These are phyloP conservation scores for Fukomys damarensis DNA, from an alignment of 2,113 vertebrate species.

Conservation along the genomic window DNA sequence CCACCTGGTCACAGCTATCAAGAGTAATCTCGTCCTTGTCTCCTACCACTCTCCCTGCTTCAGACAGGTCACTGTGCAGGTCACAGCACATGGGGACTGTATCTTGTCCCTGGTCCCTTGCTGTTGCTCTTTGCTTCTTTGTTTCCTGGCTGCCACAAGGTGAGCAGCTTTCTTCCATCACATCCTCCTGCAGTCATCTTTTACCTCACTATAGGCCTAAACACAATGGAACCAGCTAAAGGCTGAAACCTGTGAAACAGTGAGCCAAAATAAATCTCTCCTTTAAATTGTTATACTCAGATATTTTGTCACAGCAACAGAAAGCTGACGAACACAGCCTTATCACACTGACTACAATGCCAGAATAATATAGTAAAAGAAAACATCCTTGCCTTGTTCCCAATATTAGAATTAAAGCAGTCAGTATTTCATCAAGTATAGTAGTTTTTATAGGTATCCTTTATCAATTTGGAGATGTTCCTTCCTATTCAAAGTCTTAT, in stretches of 20 bases:
- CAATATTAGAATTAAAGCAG: neutral
- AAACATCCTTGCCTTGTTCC: neutral
- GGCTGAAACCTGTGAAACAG: neutral
- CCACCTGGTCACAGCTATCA: no score
- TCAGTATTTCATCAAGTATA: neutral
- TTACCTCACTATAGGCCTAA: neutral
- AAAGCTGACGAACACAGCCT: neutral
- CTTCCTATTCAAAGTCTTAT: neutral
- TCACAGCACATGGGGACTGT: no score
- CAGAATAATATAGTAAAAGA: neutral
- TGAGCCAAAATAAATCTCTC: neutral
- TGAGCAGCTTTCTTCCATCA: neutral
- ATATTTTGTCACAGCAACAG: neutral
- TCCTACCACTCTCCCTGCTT: no score
- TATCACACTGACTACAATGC: neutral
- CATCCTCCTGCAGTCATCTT: neutral
- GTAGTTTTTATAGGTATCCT: neutral
- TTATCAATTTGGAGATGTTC: neutral
- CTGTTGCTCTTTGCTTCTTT: neutral
- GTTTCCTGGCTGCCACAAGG: neutral
- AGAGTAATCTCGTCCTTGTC: no score
- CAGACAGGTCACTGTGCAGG: no score
- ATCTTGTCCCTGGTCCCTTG: no score
- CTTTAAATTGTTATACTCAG: neutral
- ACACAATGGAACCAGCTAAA: neutral